These are phyloP conservation scores for Protonibea diacanthus DNA, from an alignment of 2,797 vertebrate species.

Conservation along the genomic window DNA sequence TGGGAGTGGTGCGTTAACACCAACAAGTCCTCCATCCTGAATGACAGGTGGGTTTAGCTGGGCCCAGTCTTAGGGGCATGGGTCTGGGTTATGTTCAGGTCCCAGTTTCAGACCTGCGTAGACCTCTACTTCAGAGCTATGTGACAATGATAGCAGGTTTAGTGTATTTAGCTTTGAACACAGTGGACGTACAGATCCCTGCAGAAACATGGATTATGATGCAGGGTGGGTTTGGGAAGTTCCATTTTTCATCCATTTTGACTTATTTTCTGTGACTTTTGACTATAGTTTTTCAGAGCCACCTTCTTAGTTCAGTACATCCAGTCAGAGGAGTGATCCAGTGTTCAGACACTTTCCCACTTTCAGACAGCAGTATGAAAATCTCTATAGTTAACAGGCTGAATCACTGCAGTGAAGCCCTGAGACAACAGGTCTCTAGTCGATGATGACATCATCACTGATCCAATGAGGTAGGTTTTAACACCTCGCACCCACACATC, in stretches of 20 bases:
- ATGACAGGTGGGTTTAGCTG: not conserved
- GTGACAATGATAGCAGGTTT: not conserved
- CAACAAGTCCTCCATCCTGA: not conserved
- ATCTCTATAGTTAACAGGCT: not conserved
- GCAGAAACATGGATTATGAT: too few species aligned
- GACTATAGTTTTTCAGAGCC: not conserved
- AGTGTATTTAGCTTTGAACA: not conserved
- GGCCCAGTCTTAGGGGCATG: too few species aligned
- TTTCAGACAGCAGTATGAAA: not conserved
- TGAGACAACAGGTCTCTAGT: not conserved
- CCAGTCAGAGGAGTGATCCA: not conserved
- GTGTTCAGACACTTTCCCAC: not conserved
- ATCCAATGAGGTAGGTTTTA: not conserved
- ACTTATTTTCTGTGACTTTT: not conserved
- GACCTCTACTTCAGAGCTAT: not conserved
- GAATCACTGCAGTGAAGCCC: not conserved
- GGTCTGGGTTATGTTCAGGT: too few species aligned
- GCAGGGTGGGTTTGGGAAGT: too few species aligned
- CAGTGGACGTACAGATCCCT: not conserved
- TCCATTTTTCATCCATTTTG: not conserved
- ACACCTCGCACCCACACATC: not conserved
- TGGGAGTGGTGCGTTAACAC: not conserved
- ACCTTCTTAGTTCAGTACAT: not conserved
- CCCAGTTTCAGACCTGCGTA: not conserved
- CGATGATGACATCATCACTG: conserved; percentile 15